Conservation (phyloP, 2,113 vertebrate genomes). For the Percina caprodes region DNA sequence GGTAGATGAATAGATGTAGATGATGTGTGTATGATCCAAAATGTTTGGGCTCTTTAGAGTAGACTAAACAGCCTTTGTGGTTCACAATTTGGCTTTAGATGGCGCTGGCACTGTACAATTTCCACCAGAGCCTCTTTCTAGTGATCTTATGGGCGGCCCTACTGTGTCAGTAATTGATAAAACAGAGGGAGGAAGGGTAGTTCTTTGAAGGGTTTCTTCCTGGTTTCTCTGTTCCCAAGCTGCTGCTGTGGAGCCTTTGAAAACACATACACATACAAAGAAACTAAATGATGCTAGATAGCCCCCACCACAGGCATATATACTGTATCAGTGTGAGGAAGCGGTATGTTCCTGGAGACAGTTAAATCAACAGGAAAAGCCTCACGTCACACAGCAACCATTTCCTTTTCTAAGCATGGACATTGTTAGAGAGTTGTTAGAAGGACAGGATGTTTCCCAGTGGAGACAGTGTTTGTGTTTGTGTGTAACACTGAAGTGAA, state of each 20-base stretch:
- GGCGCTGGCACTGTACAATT: neutral
- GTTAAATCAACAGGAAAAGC: slow-evolving; percentile 75
- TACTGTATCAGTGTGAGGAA: slow-evolving; percentile 62
- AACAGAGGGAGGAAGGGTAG: slow-evolving; percentile 64
- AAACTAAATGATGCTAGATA: slow-evolving; percentile 47
- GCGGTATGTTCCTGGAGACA: slow-evolving; percentile 60
- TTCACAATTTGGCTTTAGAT: slow-evolving; percentile 41
- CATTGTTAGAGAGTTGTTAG: slow-evolving; percentile 77
- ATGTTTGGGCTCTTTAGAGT: slow-evolving; percentile 17
- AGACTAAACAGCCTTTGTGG: slow-evolving; percentile 45
- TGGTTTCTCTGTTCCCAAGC: slow-evolving; percentile 56
- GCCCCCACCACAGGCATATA: slow-evolving; percentile 33
- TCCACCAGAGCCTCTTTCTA: slow-evolving; percentile 50
- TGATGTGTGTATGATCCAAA: slow-evolving; percentile 17
- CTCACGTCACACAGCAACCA: slow-evolving; percentile 63
- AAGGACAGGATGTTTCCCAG: slow-evolving; percentile 70
- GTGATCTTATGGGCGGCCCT: slow-evolving; percentile 25
- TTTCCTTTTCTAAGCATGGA: slow-evolving; percentile 67
- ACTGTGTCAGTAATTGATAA: slow-evolving; percentile 58
- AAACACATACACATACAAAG: slow-evolving; percentile 30
- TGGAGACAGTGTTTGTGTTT: slow-evolving; percentile 22
- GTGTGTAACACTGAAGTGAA: slow-evolving; percentile 40
- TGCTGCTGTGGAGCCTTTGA: slow-evolving; percentile 7
- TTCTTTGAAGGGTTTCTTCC: slow-evolving; percentile 66
- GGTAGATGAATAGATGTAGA: slow-evolving; percentile 35